Base-by-base conservation (phyloP, 2,113 vertebrate species). In the Nibea albiflora region DNA sequence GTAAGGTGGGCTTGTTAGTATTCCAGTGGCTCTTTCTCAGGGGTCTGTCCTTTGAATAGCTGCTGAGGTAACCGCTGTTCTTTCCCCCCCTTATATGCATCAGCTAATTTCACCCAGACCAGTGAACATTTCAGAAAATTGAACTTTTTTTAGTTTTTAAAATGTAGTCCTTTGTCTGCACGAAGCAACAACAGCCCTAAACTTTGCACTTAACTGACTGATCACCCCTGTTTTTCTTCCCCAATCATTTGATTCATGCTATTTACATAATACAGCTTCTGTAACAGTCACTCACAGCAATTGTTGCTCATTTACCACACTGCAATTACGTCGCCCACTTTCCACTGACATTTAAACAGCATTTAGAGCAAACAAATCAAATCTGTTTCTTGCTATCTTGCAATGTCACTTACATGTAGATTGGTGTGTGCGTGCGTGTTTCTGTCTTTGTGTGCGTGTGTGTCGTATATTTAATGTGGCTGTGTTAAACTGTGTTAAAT, bases 1-100 rank as follows among this genome's bases (percentile, higher is more conserved):
- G 85, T 80, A 89, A 92, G 91, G 91, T 93, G 91, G 88, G 81
- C 89, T 93, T 79, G 67, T 94, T 93, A 86, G 88, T 92, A 92
- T 92, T 92, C 92, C 11, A 50, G 28, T 47, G 84, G 74, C 75
- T 88, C 62, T 64, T 71, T 85, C 85, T 85, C 74, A 52, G 44
- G 44, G 68, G 28, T 87, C 67, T 84, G 80, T n/a, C 65, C 26
- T 89, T 77, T 93, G 68, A 93, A 85, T 81, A 62, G 76, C 76
- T 81, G 56, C 22, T 81, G 86, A 85, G 78, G 82, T 86, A 88
- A 84, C 83, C n/a, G 15, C 73, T 81, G 54, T 6, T 56, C 78
- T 46, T 42, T 19, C 31, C 31, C 4, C 4, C 26, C 56, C 31
- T 50, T 16, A 57, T 31, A 65, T 44, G 20, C 31, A 80, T 73